Conservation (phyloP, 2,888 invertebrate species). For the Lasioglossum pauxillum region DNA sequence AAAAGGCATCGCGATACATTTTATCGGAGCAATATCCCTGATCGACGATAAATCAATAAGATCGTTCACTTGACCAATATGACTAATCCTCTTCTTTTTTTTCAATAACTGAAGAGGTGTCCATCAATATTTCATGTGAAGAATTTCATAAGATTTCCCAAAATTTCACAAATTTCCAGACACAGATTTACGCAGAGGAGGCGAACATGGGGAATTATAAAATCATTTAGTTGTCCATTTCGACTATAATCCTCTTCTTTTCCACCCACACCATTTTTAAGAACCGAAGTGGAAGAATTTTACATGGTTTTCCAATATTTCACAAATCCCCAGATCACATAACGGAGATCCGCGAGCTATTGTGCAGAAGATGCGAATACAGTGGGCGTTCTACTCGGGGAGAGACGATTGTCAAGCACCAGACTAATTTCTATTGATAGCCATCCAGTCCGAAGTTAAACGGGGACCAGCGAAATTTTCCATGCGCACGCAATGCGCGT, state of each 20-base stretch:
- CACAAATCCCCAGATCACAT: background rate
- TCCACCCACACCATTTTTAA: too few species aligned
- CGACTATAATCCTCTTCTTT: too few species aligned
- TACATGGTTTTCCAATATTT: too few species aligned
- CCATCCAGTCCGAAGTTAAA: background rate
- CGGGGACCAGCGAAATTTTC: background rate
- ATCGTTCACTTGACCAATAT: background rate
- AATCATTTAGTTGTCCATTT: background rate
- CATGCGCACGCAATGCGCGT: background rate
- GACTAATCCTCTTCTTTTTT: too few species aligned
- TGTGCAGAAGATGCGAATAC: background rate
- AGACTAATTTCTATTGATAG: background rate
- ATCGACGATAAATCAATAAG: slow-evolving; percentile 13
- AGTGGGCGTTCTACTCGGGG: background rate
- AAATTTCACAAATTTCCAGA: too few species aligned
- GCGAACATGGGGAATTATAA: too few species aligned
- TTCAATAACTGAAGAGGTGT: too few species aligned
- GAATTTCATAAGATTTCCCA: too few species aligned
- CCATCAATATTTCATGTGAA: too few species aligned
- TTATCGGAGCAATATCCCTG: slow-evolving; percentile 18
- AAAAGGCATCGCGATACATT: background rate
- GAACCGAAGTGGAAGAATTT: too few species aligned
- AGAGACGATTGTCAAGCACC: background rate
- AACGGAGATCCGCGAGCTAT: background rate
- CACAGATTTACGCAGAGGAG: too few species aligned